Evolutionary conservation across 2,113 vertebrate genomes (phyloP), one percentile per base, ranked within the genome.

Genomic region (Pycnonotus jocosus): DNA sequence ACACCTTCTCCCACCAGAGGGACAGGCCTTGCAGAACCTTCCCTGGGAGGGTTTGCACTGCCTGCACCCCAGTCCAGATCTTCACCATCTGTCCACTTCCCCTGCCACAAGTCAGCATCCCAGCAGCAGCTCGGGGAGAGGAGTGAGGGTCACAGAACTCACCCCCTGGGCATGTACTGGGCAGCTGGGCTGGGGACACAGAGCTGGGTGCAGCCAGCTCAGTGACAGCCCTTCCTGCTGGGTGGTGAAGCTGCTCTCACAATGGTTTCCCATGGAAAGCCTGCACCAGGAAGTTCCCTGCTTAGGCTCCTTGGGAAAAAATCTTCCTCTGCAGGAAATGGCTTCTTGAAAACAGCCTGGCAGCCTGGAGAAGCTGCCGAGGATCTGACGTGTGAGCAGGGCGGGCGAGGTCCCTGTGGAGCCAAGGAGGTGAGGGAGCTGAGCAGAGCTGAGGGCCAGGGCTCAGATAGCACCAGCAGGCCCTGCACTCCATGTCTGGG

Each of bases 251-350:
- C 86, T 54, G 76, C 71, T 94, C 90, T 94, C 51, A 11, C 88
- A 90, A 83, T 66, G 30, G 71, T 86, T 95, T 88, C 81, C 62
- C 20, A 28, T 57, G 45, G 88, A 80, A 77, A 95, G 54, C 85
- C 66, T 1, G 18, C 82, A 62, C 12, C 81, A 57, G 95, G 88
- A 93, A 96, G 82, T 73, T 86, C 10, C 4, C 37, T 27, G 47
- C 88, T 95, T 50, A 30, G 24, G 30, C 66, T 95, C 68, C 90
- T 92, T 66, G 80, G 24, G 25, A 77, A 91, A 91, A 86, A 91
- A 31, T 66, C 69, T 71, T 88, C 54, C 56, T 88, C 71, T 88
- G 88, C 88, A 92, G 95, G 95, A 96, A 97, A 90, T 72, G 58
- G 88, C 88, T 90, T n/a, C 92, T 88, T 80, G 82, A 76, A 56